Evolutionary conservation across 2,797 vertebrate genomes (phyloP).

Genomic region (Lateolabrax maculatus): DNA sequence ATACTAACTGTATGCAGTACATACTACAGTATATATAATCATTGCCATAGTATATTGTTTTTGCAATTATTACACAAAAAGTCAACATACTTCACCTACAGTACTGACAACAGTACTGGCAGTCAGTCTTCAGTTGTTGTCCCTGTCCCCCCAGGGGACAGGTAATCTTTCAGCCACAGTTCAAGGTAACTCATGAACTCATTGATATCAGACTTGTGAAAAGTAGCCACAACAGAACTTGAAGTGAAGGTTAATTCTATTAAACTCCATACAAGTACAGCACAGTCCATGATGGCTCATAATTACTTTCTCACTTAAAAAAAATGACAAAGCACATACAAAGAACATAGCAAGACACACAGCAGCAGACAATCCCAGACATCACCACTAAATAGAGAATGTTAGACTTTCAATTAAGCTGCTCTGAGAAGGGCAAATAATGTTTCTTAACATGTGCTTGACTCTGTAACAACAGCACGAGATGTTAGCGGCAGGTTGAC

Average conservation of each 20-base stretch:
- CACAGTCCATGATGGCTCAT: slow-evolving; percentile 23
- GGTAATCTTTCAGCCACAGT: slow-evolving; percentile 13
- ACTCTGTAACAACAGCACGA: slow-evolving; percentile 24
- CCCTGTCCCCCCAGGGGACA: not conserved
- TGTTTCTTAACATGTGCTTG: slow-evolving; percentile 19
- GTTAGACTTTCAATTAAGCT: not conserved
- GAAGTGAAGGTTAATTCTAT: slow-evolving; percentile 3
- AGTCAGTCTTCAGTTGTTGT: not conserved
- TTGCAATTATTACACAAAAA: not conserved
- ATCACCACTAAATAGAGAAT: not conserved
- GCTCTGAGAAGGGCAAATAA: slow-evolving; percentile 16
- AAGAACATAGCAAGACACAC: not conserved
- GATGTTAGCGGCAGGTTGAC: slow-evolving; percentile 24
- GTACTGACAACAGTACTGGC: not conserved
- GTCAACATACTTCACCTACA: not conserved
- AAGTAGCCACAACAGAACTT: not conserved
- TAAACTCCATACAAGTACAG: not conserved
- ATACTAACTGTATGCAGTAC: not conserved
- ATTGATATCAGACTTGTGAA: not conserved
- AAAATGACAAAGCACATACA: too few relatives aligned
- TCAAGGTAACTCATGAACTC: not conserved
- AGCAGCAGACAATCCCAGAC: not conserved
- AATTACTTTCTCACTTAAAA: slow-evolving; percentile 1
- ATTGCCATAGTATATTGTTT: not conserved
- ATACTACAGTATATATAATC: not conserved